These are phyloP conservation scores for Melanotaenia maccullochi DNA, from an alignment of 2,797 vertebrate genomes.

Conservation along the genomic window DNA sequence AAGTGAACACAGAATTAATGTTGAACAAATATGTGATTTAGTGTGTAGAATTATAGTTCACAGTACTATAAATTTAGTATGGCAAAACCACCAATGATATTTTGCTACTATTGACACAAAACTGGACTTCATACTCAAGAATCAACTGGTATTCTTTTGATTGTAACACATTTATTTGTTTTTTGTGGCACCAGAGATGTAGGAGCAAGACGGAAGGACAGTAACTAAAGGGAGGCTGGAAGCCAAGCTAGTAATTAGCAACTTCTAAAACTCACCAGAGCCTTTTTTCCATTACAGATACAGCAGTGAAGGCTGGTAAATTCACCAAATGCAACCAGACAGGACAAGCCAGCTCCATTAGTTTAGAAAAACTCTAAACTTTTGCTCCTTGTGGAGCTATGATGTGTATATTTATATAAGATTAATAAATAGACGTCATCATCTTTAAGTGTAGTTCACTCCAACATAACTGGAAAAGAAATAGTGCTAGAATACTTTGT, in stretches of 20 bases:
- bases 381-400: background rate
- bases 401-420: too few relatives aligned
- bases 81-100: background rate
- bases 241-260: too few relatives aligned
- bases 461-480: slow-evolving; percentile 35
- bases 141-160: background rate
- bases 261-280: too few relatives aligned
- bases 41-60: background rate
- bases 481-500: slow-evolving; percentile 36
- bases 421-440: slow-evolving; percentile 10
- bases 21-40: background rate
- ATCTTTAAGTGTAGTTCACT: slow-evolving; percentile 27
- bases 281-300: too few relatives aligned
- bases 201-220: background rate
- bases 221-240: background rate
- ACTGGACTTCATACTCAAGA: background rate
- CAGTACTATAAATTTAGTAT: background rate
- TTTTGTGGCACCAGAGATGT: background rate
- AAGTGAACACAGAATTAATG: background rate
- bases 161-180: background rate
- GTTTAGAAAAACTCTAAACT: background rate
- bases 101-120: background rate
- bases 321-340: background rate
- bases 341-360: background rate
- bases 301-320: background rate